Base-by-base conservation (phyloP, 2,888 invertebrate genomes). In the Rhamnusium bicolor region DNA sequence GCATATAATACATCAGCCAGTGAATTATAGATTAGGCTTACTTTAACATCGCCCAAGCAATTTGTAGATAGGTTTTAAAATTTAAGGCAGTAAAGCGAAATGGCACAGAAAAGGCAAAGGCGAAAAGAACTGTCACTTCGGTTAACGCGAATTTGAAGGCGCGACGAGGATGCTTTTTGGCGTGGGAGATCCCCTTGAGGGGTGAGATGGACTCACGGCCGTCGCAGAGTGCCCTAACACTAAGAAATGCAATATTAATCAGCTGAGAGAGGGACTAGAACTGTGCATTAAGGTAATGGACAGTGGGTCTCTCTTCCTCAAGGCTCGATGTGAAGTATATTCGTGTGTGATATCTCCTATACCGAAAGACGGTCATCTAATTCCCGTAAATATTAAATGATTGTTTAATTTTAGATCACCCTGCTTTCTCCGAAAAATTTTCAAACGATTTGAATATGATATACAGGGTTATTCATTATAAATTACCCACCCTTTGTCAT, bases 201-300 rank as follows among this genome's bases (percentile, higher is more conserved):
- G 58, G 69, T 14, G 62, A n/a, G n/a, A 60, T 46, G 67, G 67
- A 67, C 67, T 46, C 54, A 46, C 46, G 67, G 46, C 61, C 61
- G 61, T 46, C 61, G 61, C 61, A 82, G 83, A 84, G 84, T 83
- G 82, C 84, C 81, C 84, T 84, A 84, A 86, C 85, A 85, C 84
- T 84, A 89, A 89, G 89, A 90, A 90, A 90, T 91, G 90, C 90
- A 91, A 91, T 91, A 91, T 91, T 91, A 91, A 91, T 91, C 91
- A 90, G 90, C 86, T 84, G 81, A 82, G 86, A 86, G 85, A 84
- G 84, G 84, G 86, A 87, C 86, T 85, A 85, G 87, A 86, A 86
- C 86, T 86, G 86, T 88, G 87, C 88, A 88, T 88, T 88, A 88
- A 87, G 85, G 86, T 88, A 88, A 88, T 88, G 87, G 88, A 88